phyloP scores from a whole-genome alignment of 1,140 invertebrate genomes.

The Drosophila kikkawai region DNA sequence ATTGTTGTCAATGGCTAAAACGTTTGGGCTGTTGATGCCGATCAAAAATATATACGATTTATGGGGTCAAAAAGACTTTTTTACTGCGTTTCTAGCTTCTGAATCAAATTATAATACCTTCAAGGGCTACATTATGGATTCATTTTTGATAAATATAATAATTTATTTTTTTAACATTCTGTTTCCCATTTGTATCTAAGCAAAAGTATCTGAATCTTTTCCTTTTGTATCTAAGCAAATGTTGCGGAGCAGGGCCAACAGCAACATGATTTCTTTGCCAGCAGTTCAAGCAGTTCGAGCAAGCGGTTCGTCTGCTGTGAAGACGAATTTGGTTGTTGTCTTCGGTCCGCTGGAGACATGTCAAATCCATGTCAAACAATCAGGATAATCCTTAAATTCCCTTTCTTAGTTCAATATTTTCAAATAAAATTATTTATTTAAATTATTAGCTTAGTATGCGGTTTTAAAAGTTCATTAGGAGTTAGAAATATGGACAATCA shows the following conservation, averaged over 20 bases:
- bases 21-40: too few species aligned
- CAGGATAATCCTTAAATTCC: neutral
- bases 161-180: neutral
- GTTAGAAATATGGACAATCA: neutral
- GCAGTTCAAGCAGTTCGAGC: slow-evolving; percentile 33
- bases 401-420: neutral
- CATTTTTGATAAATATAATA: neutral
- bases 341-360: neutral
- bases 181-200: neutral
- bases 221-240: neutral
- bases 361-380: neutral
- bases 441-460: neutral
- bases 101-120: too few species aligned
- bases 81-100: too few species aligned
- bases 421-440: neutral
- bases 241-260: neutral
- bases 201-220: neutral
- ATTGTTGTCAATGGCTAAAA: too few species aligned
- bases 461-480: neutral
- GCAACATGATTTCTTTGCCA: neutral
- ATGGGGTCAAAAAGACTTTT: too few species aligned
- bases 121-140: neutral
- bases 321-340: slow-evolving; percentile 43
- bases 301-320: slow-evolving; percentile 25
- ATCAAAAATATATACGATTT: too few species aligned